Base-by-base conservation (phyloP, 2,797 vertebrate genomes). In the Sphaeramia orbicularis region DNA sequence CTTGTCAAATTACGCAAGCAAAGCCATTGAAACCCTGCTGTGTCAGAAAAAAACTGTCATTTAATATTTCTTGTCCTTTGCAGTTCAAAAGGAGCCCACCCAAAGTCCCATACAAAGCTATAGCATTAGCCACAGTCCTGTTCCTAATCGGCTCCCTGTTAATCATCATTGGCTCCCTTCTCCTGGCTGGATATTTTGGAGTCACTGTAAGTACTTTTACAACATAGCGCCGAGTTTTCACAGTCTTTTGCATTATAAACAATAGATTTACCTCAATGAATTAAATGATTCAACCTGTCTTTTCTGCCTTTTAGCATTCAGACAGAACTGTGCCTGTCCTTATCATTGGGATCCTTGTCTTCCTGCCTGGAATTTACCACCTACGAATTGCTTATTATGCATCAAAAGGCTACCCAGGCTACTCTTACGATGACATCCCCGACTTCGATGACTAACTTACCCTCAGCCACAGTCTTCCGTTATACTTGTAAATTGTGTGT, bases 61-160 rank as follows among this genome's bases (percentile, higher is more conserved):
- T 36, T 72, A 68, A 66, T 55, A 40, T 79, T 79, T 78, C 35
- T 71, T 40, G 43, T 64, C 9, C 32, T 67, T 56, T 47, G 12
- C 89, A 99, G 98, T 99, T 99, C 89, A 99, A 99, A 93, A 97
- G 85, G 88, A 97, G 94, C 71, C 97, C 97, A 13, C 97, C 98
- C 19, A 98, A 97, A 90, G 95, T 99, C 63, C 97, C 98, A 0
- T 99, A 99, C 89, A 99, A 99, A 93, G 98, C 97, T 15, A 99
- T 99, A 0, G 94, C 96, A 0, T 89, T 99, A 18, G 98, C 97
- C 7, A 86, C 94, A 0, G 93, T 97, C 67, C 95, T 99, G 71
- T 99, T 99, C 88, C 71, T 98, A 80, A 96, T 99, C 0, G 98
- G 97, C 68, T 94, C 96, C 42, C 86, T 98, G 67, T 89, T 99